Evolutionary conservation across 2,113 vertebrate species (phyloP).

Genomic region (Alexandromys fortis): DNA sequence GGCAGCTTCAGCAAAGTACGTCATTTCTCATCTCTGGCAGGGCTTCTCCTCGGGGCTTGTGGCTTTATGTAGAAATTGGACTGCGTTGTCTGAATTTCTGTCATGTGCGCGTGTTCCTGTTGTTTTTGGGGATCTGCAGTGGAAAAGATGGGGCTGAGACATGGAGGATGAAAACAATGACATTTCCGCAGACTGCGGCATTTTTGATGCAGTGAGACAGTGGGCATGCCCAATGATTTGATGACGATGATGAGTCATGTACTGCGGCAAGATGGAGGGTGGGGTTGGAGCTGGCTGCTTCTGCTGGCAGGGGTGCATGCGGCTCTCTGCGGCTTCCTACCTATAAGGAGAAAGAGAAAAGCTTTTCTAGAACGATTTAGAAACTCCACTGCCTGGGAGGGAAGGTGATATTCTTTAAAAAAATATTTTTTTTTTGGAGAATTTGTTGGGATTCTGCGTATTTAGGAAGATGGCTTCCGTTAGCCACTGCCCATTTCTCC

Average conservation of each 20-base stretch:
- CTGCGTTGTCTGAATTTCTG: constrained; percentile 14
- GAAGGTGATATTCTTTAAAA: constrained; percentile 39
- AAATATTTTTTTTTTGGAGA: not conserved
- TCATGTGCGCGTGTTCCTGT: constrained; percentile 9
- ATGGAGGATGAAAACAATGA: constrained; percentile 25
- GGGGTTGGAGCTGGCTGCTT: constrained; percentile 40
- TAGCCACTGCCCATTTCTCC: constrained; percentile 45
- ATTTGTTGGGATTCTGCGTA: constrained; percentile 39
- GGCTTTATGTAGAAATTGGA: constrained; percentile 25
- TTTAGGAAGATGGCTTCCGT: constrained; percentile 54
- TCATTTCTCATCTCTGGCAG: not conserved
- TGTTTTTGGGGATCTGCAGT: not conserved
- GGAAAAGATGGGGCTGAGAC: not conserved
- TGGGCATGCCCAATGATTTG: constrained; percentile 26
- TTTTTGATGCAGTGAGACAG: constrained; percentile 52
- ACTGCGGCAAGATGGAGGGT: constrained; percentile 58
- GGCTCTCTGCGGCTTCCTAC: constrained; percentile 13
- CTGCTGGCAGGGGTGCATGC: not conserved
- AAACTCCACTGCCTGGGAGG: constrained; percentile 31
- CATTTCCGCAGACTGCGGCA: constrained; percentile 21
- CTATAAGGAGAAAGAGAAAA: constrained; percentile 26
- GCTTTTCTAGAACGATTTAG: constrained; percentile 40
- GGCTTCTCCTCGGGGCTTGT: constrained; percentile 40
- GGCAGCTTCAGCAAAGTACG: not conserved
- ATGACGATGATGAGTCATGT: constrained; percentile 33